Evolutionary conservation across 2,113 vertebrate genomes (phyloP), one percentile per base, ranked within the genome.

Genomic region (Brachyhypopomus gauderio): DNA sequence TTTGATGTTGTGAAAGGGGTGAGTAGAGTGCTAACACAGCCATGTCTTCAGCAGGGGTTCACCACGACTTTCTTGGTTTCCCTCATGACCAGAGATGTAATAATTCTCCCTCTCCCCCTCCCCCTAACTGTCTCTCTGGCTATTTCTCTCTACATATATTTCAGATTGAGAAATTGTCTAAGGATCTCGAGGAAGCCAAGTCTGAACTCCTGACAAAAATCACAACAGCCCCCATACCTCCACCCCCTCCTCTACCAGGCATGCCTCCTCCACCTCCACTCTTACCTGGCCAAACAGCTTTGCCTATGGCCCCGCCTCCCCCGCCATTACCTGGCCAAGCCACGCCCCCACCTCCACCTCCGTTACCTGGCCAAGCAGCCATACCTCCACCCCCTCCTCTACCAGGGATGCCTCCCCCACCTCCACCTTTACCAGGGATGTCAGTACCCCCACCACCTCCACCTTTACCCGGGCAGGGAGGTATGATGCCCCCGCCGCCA

Each of bases 141-240:
- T 83, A 23, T 45, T 67, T 75, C 23, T 72, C 72, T 11, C 52
- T 79, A 64, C 58, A 8, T 30, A 9, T 88, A 12, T 82, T 27
- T 56, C 83, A 97, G 96, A 84, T 92, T 84, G 90, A 95, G 70
- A 91, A 92, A 77, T 83, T 97, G 55, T 91, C 93, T 23, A 93
- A 95, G 86, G 94, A 96, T 23, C 91, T 96, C 64, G 91, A 96
- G 88, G 94, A 94, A 75, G 90, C 92, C 66, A 93, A 92, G 87
- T 94, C 85, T 19, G 92, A 93, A 89, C 87, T 93, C 72, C 74
- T 92, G 87, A 94, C 85, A 14, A 92, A 93, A 89, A 88, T 93
- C 72, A 77, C 93, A 86, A 91, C 56, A 59, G 89, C 93, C 75
- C 87, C 92, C 75, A 86, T 84, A 80, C 87, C 88, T 4, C 82